Evolutionary conservation across 2,113 vertebrate species (phyloP).

Genomic region (Elephas maximus): DNA sequence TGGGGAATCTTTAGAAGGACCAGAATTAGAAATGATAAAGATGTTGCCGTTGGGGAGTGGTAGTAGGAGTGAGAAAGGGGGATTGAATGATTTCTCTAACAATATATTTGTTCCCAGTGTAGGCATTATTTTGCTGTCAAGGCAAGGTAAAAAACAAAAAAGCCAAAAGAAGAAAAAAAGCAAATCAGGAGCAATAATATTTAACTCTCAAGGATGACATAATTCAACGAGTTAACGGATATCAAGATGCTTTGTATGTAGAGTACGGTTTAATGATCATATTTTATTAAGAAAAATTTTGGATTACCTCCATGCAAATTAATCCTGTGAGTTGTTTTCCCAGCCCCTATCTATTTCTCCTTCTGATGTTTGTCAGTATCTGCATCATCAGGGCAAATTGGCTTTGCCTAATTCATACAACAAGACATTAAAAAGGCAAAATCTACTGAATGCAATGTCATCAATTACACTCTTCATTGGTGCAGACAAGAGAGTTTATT

Average conservation of each 20-base stretch:
- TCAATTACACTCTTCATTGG: slow-evolving; percentile 17
- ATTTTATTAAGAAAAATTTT: slow-evolving; percentile 21
- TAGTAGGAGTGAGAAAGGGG: background rate
- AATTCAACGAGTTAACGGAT: background rate
- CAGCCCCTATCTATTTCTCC: background rate
- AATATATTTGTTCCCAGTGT: slow-evolving; percentile 15
- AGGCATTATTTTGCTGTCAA: slow-evolving; percentile 33
- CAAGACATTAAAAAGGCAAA: background rate
- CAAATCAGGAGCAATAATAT: background rate
- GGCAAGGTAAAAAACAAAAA: background rate
- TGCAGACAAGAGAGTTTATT: slow-evolving; percentile 3
- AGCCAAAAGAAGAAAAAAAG: background rate
- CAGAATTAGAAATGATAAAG: background rate
- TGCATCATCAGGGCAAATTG: background rate
- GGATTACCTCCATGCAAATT: background rate
- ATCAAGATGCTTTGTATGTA: background rate
- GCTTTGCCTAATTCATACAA: background rate
- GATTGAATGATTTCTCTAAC: background rate
- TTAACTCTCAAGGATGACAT: background rate
- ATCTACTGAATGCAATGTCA: background rate
- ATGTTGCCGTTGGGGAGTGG: background rate
- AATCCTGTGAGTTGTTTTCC: background rate
- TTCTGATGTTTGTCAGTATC: slow-evolving; percentile 32
- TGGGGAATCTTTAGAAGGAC: background rate
- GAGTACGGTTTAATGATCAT: background rate